phyloP scores from a whole-genome alignment of 2,797 vertebrate genomes.

The Rhynchonycteris naso region DNA sequence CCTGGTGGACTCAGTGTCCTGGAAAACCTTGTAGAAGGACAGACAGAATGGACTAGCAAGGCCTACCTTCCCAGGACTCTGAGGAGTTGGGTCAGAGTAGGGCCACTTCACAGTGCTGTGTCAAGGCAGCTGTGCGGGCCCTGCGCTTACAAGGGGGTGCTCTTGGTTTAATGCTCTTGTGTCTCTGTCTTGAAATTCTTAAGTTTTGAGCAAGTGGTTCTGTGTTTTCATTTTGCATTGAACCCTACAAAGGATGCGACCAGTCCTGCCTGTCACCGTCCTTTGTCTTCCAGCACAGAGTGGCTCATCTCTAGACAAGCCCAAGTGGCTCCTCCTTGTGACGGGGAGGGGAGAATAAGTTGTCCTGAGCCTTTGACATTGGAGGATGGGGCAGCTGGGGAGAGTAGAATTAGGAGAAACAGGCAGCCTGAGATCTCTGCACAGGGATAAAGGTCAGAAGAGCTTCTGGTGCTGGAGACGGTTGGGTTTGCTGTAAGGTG shows the following conservation, averaged over 20 bases:
- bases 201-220: neutral
- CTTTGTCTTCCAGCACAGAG: neutral
- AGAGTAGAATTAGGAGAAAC: neutral
- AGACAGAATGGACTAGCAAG: neutral
- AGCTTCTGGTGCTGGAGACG: neutral
- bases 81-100: neutral
- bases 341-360: neutral
- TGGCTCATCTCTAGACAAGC: neutral
- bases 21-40: neutral
- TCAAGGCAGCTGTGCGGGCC: accelerated
- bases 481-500: neutral
- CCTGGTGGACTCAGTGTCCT: neutral
- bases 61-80: neutral
- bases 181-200: neutral
- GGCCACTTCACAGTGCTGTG: accelerated
- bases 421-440: neutral
- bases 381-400: neutral
- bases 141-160: accelerated
- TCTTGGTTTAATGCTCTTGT: neutral
- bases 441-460: neutral
- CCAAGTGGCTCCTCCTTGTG: neutral
- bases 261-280: neutral
- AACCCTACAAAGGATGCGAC: too few species aligned
- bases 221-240: accelerated
- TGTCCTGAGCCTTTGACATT: neutral